phyloP scores from a whole-genome alignment of 2,888 invertebrate genomes.

The Fabriciana adippe region DNA sequence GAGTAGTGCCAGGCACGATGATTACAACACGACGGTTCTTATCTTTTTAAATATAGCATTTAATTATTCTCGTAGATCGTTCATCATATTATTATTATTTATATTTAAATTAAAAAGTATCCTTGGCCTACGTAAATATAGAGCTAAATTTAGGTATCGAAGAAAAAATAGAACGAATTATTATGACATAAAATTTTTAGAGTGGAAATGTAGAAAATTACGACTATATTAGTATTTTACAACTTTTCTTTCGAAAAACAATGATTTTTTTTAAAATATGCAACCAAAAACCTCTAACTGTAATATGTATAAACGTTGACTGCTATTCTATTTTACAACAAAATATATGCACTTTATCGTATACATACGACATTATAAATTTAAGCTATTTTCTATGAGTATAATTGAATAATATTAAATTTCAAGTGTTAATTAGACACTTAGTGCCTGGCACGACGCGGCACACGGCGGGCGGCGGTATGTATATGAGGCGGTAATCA shows the following conservation, averaged over 20 bases:
- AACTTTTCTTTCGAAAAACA: too few species aligned
- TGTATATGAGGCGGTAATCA: constrained; percentile 48
- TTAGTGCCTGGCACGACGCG: constrained; percentile 62
- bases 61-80: too few species aligned
- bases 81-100: too few species aligned
- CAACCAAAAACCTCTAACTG: too few species aligned
- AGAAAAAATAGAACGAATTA: too few species aligned
- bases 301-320: neutral
- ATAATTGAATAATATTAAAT: constrained; percentile 39
- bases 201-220: too few species aligned
- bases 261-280: too few species aligned
- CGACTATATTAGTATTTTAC: too few species aligned
- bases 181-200: too few species aligned
- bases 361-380: neutral
- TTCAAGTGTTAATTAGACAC: constrained; percentile 57
- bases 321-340: neutral
- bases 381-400: constrained; percentile 12
- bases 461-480: constrained; percentile 30
- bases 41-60: neutral
- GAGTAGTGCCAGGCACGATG: constrained; percentile 61
- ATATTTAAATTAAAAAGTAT: too few species aligned
- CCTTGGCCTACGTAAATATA: too few species aligned
- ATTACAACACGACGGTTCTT: neutral
- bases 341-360: neutral
- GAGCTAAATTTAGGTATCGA: too few species aligned